These are phyloP conservation scores for Scaptodrosophila lebanonensis DNA, from an alignment of 1,140 invertebrate genomes.

Conservation along the genomic window DNA sequence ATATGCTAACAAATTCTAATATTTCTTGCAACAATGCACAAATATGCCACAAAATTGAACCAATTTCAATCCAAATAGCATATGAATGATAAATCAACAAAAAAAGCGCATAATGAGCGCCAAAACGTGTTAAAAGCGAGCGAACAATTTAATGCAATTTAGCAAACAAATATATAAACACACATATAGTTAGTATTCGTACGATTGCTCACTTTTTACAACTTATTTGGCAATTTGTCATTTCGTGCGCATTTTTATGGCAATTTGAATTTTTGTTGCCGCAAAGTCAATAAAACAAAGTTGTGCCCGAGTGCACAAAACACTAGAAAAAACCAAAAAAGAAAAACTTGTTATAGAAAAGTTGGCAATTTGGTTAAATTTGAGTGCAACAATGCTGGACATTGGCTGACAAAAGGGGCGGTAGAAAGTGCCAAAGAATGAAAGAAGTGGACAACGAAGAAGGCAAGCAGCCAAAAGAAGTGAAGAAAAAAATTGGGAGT, in stretches of 20 bases:
- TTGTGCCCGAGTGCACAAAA: constrained; percentile 6
- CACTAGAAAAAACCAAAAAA: background rate
- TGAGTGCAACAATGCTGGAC: constrained; percentile 2
- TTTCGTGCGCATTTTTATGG: constrained; percentile 49
- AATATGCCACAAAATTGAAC: constrained; percentile 53
- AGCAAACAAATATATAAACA: constrained; percentile 3
- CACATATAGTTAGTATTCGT: constrained; percentile 14
- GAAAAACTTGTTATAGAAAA: constrained; percentile 10
- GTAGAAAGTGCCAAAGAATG: constrained; percentile 15
- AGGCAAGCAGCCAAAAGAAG: background rate
- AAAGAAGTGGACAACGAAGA: constrained; percentile 19
- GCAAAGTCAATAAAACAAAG: constrained; percentile 56
- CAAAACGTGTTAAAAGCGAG: constrained; percentile 35
- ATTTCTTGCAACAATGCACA: constrained; percentile 34
- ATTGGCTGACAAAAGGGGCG: constrained; percentile 27
- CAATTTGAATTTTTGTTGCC: constrained; percentile 37
- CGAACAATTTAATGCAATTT: background rate
- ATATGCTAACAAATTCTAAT: constrained; percentile 35
- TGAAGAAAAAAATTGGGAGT: constrained; percentile 5
- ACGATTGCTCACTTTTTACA: constrained; percentile 31
- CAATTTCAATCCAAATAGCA: constrained; percentile 56
- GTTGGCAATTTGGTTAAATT: constrained; percentile 27
- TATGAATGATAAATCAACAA: constrained; percentile 16
- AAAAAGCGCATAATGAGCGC: constrained; percentile 41
- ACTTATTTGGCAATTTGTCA: constrained; percentile 60